These are phyloP conservation scores for Clupea harengus DNA, from an alignment of 2,113 vertebrate genomes.

Conservation along the genomic window DNA sequence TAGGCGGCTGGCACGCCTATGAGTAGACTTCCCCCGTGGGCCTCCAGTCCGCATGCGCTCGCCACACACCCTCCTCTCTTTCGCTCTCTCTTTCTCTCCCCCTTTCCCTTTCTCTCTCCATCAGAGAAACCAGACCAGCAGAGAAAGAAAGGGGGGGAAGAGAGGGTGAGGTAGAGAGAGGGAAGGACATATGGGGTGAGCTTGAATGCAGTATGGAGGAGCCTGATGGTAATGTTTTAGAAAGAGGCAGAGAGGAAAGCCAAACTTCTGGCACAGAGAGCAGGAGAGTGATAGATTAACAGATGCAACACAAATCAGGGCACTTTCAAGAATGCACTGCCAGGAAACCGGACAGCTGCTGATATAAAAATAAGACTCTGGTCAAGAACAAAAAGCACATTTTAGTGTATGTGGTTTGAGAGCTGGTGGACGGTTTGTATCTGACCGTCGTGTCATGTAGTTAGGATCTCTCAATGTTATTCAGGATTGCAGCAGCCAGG, in stretches of 20 bases:
- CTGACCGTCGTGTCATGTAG: not conserved
- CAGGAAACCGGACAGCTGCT: not conserved
- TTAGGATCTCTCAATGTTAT: not conserved
- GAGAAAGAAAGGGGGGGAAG: not conserved
- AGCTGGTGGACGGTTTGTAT: not conserved
- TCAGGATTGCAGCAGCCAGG: not conserved
- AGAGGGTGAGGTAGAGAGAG: not conserved
- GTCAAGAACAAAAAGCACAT: not conserved
- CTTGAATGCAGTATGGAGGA: not conserved
- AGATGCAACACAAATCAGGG: not conserved
- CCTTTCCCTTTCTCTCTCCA: not conserved
- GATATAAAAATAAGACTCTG: not conserved
- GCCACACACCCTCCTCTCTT: slow-evolving; percentile 40
- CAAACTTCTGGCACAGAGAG: not conserved
- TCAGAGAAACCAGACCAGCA: not conserved
- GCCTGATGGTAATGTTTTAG: not conserved
- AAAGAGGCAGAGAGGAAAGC: not conserved
- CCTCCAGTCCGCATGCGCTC: slow-evolving; percentile 69
- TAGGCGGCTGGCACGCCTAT: slow-evolving; percentile 68
- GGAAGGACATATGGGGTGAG: not conserved
- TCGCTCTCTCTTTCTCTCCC: slow-evolving; percentile 15
- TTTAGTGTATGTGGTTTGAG: not conserved
- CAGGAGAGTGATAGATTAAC: not conserved
- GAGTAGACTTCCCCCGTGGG: slow-evolving; percentile 62
- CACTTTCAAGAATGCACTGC: not conserved